phyloP scores from a whole-genome alignment of 1,140 invertebrate genomes.

The Lasioglossum albipes region DNA sequence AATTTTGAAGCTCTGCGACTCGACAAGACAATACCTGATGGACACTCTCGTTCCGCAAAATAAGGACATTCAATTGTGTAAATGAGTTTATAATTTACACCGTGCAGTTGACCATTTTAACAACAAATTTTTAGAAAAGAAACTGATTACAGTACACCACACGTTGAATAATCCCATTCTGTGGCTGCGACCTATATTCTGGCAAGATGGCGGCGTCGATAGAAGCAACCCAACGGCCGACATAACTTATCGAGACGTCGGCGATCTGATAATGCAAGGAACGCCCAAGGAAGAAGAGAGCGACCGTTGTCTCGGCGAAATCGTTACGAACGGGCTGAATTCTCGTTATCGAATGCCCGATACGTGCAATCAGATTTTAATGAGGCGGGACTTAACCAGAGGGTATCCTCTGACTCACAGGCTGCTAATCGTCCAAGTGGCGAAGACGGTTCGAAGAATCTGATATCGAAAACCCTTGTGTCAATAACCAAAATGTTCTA shows the following conservation, averaged over 20 bases:
- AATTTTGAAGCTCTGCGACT: conserved; percentile 31
- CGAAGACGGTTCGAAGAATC: conserved; percentile 59
- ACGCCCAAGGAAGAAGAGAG: conserved; percentile 70
- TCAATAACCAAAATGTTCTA: too few species aligned
- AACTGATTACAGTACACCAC: conserved; percentile 32
- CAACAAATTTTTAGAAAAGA: not conserved
- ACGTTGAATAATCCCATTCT: conserved; percentile 55
- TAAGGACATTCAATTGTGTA: conserved; percentile 33
- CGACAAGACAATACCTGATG: conserved; percentile 26
- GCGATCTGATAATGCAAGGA: conserved; percentile 61
- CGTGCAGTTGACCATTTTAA: not conserved
- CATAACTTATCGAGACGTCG: conserved; percentile 30
- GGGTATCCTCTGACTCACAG: conserved; percentile 76
- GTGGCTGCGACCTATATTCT: conserved; percentile 64
- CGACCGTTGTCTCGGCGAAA: conserved; percentile 67
- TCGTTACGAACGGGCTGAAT: conserved; percentile 41
- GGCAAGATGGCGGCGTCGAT: conserved; percentile 44
- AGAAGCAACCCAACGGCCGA: not conserved
- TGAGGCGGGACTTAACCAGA: conserved; percentile 52
- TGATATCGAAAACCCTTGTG: too few species aligned
- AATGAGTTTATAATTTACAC: not conserved
- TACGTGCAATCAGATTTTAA: conserved; percentile 60
- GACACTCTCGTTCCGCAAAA: not conserved
- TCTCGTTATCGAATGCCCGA: conserved; percentile 33
- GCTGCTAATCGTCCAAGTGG: conserved; percentile 66